Base-by-base conservation (phyloP, 2,888 invertebrate genomes). In the Drosophila testacea region DNA sequence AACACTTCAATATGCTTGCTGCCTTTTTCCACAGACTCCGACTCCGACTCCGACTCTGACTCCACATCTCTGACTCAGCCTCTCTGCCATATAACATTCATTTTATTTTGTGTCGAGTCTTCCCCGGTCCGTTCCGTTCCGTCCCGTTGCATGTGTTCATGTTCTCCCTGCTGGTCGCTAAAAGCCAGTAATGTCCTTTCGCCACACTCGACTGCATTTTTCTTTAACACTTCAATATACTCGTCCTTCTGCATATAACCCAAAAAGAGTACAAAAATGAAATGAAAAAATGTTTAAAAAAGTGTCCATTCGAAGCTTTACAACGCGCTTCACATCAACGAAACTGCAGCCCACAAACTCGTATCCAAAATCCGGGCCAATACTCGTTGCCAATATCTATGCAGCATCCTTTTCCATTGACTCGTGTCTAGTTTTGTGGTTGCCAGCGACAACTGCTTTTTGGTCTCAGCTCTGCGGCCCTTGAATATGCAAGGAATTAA, bases 111-210 rank as follows among this genome's bases (percentile, higher is more conserved):
- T 66, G 70, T 67, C 46, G 50, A 46, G 60, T 63, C 62, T 64
- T 59, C 52, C 62, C 48, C 44, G 52, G 57, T 67, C 48, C 66
- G 6, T 6, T 67, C 48, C 66, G 6, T 6, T 9, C 32, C 3
- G 32, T 56, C 11, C 36, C 22, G 30, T 32, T 74, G 68, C 64
- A 69, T 77, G 77, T 74, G 77, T 62, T 69, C 77, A 77, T 76
- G 71, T 71, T 71, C 71, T 69, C 77, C 65, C 73, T 73, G 72
- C 70, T 82, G 73, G 75, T 73, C 81, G 89, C 87, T 86, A 88
- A 86, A 86, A 86, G 86, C 86, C 89, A 86, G 89, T 86, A 86
- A 88, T 86, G 89, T 86, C 87, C 86, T 88, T 87, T 86, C 77
- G 87, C 84, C 74, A 86, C 86, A 86, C 86, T 86, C 87, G 86